Conservation (phyloP, 2,888 invertebrate species). For the Troides aeacus region DNA sequence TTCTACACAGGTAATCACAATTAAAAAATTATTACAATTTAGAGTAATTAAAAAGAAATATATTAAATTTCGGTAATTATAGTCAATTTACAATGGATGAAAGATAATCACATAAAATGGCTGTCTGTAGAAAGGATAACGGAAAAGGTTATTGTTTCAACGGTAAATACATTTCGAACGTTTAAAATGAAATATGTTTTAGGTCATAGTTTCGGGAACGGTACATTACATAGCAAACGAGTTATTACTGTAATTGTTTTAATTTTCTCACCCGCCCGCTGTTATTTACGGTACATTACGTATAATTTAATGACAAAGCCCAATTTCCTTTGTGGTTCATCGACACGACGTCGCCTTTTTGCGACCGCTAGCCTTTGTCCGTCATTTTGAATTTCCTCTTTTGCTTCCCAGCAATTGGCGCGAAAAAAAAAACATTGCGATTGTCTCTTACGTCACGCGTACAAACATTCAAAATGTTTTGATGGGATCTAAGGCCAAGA, state of each 20-base stretch:
- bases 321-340: constrained; percentile 29
- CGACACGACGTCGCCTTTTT: constrained; percentile 29
- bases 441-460: constrained; percentile 25
- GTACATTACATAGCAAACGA: constrained; percentile 9
- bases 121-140: neutral
- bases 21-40: no score
- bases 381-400: constrained; percentile 45
- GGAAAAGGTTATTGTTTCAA: neutral
- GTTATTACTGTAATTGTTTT: constrained; percentile 28
- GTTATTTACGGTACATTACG: constrained; percentile 27
- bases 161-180: neutral
- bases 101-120: neutral
- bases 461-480: neutral
- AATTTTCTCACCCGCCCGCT: constrained; percentile 26
- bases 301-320: constrained; percentile 28
- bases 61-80: no score
- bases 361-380: constrained; percentile 41
- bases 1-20: no score
- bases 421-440: constrained; percentile 33
- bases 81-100: no score
- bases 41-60: no score
- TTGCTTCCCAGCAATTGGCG: constrained; percentile 37
- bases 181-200: neutral
- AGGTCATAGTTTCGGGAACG: constrained; percentile 4
- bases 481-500: no score